Base-by-base conservation (phyloP, 2,797 vertebrate species). In the Phataginus tricuspis region DNA sequence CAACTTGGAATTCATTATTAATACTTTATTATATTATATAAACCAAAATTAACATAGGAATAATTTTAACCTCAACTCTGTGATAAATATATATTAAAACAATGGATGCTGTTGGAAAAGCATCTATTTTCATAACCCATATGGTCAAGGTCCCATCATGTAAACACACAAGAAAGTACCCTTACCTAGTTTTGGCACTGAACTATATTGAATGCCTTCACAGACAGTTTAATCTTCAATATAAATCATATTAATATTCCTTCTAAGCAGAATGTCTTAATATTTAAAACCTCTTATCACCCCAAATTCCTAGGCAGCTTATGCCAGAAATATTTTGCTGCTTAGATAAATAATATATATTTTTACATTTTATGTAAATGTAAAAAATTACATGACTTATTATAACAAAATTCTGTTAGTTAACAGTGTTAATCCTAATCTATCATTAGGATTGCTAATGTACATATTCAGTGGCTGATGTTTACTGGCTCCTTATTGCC, bases 231-330 rank as follows among this genome's bases (percentile, higher is more conserved):
- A 34, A 42, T 75, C 31, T 88, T 84, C n/a, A 66, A 83, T 61
- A 68, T 37, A 77, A 96, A 19, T 19, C 69, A 75, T 53, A 75
- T 64, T 86, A 83, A 93, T 21, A 89, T 69, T 88, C 23, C 92
- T 83, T 87, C 63, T 59, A 93, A 79, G 55, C n/a, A 88, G 57
- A 72, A 87, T 16, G 18, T 72, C 27, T 71, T 5, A 9, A 84
- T 59, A 77, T 71, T 80, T 87, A 84, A 79, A 96, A 63, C 37
- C 55, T 77, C 11, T 0, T 51, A 74, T 45, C 23, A 75, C n/a
- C 49, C 45, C 85, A 71, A 90, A 92, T 80, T 82, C 19, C 78
- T 74, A 78, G 87, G 42, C 29, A 77, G 72, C 19, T 90, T 87
- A 51, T 21, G 49, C 10, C 15, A 94, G 88, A 88, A 82, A 63